These are phyloP conservation scores for Nephrotoma appendiculata DNA, from an alignment of 2,888 invertebrate genomes.

Conservation along the genomic window DNA sequence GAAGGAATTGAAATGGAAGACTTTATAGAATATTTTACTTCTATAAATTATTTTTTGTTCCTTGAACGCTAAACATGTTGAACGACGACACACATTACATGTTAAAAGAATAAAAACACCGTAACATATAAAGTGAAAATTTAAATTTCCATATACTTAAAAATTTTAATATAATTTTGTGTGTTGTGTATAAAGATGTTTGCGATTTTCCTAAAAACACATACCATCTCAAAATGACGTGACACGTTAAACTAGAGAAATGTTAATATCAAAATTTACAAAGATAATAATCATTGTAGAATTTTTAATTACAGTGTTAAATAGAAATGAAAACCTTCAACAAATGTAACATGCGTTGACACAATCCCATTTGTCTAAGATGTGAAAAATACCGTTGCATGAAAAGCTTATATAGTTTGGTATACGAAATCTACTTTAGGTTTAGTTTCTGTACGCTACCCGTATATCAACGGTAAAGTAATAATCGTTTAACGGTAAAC, in stretches of 20 bases:
- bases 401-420: too few species aligned
- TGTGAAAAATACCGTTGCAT: background rate
- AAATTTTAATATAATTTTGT: background rate
- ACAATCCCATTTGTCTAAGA: background rate
- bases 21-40: too few species aligned
- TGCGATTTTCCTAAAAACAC: background rate
- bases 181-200: background rate
- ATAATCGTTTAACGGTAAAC: background rate
- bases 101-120: too few species aligned
- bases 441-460: background rate
- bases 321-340: background rate
- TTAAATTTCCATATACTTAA: background rate
- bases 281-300: background rate
- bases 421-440: too few species aligned
- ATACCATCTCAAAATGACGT: background rate
- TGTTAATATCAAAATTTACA: background rate
- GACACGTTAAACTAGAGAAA: background rate
- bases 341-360: background rate
- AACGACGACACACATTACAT: too few species aligned
- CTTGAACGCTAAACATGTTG: too few species aligned
- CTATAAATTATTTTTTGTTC: too few species aligned
- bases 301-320: background rate
- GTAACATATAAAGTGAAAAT: background rate
- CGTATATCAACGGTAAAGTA: background rate
- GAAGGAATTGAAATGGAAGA: too few species aligned